Percentiles rank a stretch among this genome's conserved stretches.
Evolutionary conservation across 2,113 vertebrate genomes (phyloP).

Genomic region (Epinephelus cyanopodus): DNA sequence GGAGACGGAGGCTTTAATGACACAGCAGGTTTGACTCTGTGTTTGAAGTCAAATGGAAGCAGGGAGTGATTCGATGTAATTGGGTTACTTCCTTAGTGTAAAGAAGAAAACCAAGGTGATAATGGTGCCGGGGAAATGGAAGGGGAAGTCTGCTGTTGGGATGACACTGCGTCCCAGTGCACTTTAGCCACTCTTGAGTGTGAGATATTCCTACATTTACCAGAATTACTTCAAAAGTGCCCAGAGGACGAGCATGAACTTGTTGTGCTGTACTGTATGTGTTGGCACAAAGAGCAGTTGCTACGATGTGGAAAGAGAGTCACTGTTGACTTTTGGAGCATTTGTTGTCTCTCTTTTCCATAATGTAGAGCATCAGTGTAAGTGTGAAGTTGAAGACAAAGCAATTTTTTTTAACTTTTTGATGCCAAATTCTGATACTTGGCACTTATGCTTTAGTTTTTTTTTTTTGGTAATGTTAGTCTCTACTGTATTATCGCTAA

Average conservation of each 20-base stretch:
- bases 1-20: conserved; percentile 1
- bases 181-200: not conserved
- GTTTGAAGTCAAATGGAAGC: conserved; percentile 25
- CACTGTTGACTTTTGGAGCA: not conserved
- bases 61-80: conserved; percentile 3
- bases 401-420: not conserved
- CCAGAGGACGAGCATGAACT: not conserved
- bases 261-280: not conserved
- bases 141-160: conserved; percentile 6
- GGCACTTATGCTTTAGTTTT: not conserved
- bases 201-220: conserved; percentile 6
- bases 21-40: conserved; percentile 15
- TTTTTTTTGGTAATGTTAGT: not conserved
- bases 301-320: not conserved
- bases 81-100: conserved; percentile 17
- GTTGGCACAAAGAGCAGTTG: not conserved
- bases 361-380: not conserved
- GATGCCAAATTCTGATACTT: not conserved
- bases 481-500: not conserved
- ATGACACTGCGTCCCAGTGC: not conserved
- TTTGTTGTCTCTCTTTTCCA: not conserved
- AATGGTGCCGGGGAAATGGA: conserved; percentile 23
- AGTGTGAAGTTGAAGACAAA: not conserved
- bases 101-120: not conserved
- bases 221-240: not conserved